A percentile compares a stretch with the other conserved stretches of the same genome.
Conservation (phyloP, 2,113 vertebrate genomes). For the Spea bombifrons region DNA sequence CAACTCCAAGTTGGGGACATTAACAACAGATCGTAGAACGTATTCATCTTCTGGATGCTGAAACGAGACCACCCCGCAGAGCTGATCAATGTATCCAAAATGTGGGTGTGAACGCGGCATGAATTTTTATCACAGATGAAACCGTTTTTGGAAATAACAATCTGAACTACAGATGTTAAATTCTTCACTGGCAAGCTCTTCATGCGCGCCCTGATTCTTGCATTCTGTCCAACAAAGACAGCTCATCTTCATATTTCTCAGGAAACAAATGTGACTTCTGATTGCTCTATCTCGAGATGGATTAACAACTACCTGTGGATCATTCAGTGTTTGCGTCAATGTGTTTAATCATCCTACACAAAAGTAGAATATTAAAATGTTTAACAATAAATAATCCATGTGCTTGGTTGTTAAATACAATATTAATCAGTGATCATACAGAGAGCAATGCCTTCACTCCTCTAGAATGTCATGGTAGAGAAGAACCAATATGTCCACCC, state of each 20-base stretch:
- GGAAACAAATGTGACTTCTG: neutral
- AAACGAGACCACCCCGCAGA: slow-evolving; percentile 32
- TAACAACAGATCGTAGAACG: slow-evolving; percentile 12
- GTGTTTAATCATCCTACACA: no score
- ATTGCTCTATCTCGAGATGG: neutral
- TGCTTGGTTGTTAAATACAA: no score
- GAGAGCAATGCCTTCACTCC: no score
- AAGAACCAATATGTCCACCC: no score
- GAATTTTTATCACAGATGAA: slow-evolving; percentile 29
- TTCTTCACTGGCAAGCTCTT: slow-evolving; percentile 11
- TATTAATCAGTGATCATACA: no score
- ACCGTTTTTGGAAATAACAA: slow-evolving; percentile 29
- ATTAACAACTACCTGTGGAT: no score
- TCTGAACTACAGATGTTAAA: slow-evolving; percentile 34
- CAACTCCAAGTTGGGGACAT: slow-evolving; percentile 3
- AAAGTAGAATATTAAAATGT: no score
- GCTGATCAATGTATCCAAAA: slow-evolving; percentile 27
- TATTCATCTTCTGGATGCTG: neutral
- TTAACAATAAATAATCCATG: no score
- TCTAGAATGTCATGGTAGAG: no score
- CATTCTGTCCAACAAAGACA: neutral
- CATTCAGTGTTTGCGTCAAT: no score
- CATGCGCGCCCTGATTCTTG: neutral
- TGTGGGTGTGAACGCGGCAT: slow-evolving; percentile 35
- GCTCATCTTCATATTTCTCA: neutral